Evolutionary conservation across 2,888 invertebrate genomes (phyloP).

Genomic region (Gymnosoma rotundatum): DNA sequence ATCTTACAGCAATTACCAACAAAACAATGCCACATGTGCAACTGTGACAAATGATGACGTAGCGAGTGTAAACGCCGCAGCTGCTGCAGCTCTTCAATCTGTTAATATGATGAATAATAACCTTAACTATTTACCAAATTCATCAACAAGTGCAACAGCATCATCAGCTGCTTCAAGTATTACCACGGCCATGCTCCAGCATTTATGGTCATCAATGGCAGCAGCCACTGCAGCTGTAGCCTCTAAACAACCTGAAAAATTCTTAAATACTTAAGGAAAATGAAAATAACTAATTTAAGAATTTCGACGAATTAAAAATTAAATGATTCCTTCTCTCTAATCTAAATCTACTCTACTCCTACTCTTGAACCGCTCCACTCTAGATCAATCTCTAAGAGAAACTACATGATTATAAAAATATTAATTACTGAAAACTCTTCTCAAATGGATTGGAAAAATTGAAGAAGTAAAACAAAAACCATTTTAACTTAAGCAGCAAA

Average conservation of each 20-base stretch:
- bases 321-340: constrained; percentile 36
- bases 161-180: constrained; percentile 53
- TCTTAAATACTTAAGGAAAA: constrained; percentile 47
- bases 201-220: constrained; percentile 67
- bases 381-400: constrained; percentile 49
- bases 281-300: background rate
- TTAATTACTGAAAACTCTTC: constrained; percentile 47
- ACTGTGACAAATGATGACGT: constrained; percentile 40
- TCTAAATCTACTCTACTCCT: constrained; percentile 39
- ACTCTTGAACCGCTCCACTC: constrained; percentile 7
- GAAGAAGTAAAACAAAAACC: constrained; percentile 48
- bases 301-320: background rate
- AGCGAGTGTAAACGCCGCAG: constrained; percentile 75
- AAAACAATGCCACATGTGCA: constrained; percentile 50
- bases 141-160: constrained; percentile 51
- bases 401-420: constrained; percentile 28
- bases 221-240: constrained; percentile 70
- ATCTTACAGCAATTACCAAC: constrained; percentile 40
- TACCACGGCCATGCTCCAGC: constrained; percentile 69
- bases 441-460: constrained; percentile 43
- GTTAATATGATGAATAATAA: constrained; percentile 68
- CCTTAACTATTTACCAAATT: constrained; percentile 22
- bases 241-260: constrained; percentile 62
- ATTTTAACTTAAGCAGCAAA: constrained; percentile 63
- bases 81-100: constrained; percentile 73